These are phyloP conservation scores for Xestia ashworthii DNA, from an alignment of 2,888 invertebrate genomes.

Conservation along the genomic window DNA sequence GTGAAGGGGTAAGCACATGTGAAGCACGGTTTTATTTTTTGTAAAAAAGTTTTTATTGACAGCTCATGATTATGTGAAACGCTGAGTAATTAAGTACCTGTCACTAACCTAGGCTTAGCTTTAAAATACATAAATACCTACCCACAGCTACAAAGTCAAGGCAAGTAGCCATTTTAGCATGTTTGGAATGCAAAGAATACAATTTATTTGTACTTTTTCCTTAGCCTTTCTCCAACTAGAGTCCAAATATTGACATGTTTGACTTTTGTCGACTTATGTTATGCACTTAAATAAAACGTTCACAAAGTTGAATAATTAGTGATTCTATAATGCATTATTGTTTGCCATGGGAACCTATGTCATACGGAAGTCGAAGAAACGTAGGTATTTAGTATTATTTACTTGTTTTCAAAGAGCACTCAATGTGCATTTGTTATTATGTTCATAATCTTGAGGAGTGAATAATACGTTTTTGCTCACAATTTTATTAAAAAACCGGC, in stretches of 20 bases:
- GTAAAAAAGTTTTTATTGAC: no score
- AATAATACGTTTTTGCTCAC: background rate
- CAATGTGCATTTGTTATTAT: no score
- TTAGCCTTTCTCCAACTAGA: background rate
- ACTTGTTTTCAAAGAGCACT: background rate
- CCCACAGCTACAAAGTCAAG: background rate
- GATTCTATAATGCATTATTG: background rate
- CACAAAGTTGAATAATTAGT: background rate
- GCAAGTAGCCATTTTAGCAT: no score
- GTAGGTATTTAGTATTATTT: slow-evolving; percentile 9
- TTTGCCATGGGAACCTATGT: slow-evolving; percentile 33
- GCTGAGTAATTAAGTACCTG: no score
- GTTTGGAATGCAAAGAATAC: background rate
- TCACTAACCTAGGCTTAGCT: background rate
- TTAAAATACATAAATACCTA: background rate
- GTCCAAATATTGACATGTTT: background rate
- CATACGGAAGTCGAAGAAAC: slow-evolving; percentile 33
- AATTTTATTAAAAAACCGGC: background rate
- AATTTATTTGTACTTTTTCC: background rate
- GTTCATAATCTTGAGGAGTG: background rate
- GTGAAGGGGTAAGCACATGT: no score
- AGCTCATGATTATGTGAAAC: background rate
- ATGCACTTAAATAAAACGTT: background rate
- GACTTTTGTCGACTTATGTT: no score
- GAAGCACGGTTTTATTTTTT: no score